Conservation (phyloP, 1,140 invertebrate species). For the Drosophila elegans region DNA sequence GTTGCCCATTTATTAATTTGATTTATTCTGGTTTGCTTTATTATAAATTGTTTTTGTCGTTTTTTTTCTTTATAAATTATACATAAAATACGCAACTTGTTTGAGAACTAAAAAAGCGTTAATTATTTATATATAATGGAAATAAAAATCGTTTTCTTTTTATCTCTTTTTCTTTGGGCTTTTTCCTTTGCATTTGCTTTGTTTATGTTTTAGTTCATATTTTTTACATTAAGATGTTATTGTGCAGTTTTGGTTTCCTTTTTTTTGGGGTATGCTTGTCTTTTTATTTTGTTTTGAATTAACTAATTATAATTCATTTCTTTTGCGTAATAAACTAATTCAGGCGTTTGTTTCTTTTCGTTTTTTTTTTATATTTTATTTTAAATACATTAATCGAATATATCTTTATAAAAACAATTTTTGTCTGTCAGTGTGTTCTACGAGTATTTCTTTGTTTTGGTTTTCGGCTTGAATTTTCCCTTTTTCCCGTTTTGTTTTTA, state of each 20-base stretch:
- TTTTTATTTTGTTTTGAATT: conserved; percentile 48
- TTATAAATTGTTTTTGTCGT: conserved; percentile 48
- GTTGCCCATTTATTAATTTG: conserved; percentile 54
- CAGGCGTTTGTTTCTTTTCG: conserved; percentile 74
- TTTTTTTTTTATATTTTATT: conserved; percentile 47
- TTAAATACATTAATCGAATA: conserved; percentile 70
- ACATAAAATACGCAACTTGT: conserved; percentile 81
- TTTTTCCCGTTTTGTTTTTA: conserved; percentile 35
- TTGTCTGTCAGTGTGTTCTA: conserved; percentile 64
- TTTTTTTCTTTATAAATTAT: conserved; percentile 69
- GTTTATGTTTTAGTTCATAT: conserved; percentile 70
- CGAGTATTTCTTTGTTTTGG: conserved; percentile 46
- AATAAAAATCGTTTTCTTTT: conserved; percentile 71
- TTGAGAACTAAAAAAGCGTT: conserved; percentile 81
- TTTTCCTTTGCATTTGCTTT: conserved; percentile 50
- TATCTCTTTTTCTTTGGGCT: conserved; percentile 54
- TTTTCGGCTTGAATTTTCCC: conserved; percentile 35
- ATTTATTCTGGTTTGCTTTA: conserved; percentile 57
- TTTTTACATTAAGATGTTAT: conserved; percentile 82
- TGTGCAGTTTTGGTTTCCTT: conserved; percentile 69
- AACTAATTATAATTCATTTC: conserved; percentile 50
- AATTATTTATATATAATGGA: conserved; percentile 84
- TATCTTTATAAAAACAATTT: conserved; percentile 81
- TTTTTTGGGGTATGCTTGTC: conserved; percentile 41
- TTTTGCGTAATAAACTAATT: conserved; percentile 81